Evolutionary conservation across 2,888 invertebrate species (phyloP).

Genomic region (Tachina fera): DNA sequence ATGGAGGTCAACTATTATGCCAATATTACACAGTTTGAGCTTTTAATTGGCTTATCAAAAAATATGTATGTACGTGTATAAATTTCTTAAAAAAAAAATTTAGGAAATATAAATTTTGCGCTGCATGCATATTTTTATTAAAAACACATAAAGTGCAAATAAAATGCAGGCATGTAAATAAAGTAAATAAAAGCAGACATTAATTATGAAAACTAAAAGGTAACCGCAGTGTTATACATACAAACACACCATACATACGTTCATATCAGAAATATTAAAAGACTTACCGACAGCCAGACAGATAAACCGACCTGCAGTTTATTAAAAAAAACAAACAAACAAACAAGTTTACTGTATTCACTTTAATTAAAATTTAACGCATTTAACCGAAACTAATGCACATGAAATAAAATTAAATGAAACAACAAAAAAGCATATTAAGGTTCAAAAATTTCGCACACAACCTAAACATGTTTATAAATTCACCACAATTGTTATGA

Average conservation of each 20-base stretch:
- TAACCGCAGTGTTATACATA: conserved; percentile 16
- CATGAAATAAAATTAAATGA: conserved; percentile 23
- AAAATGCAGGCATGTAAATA: not conserved
- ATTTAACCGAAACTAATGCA: conserved; percentile 56
- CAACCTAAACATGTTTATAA: conserved; percentile 19
- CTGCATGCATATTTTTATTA: too few species aligned
- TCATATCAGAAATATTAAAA: conserved; percentile 9
- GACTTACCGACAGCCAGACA: not conserved
- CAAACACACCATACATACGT: not conserved
- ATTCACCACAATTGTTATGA: conserved; percentile 65
- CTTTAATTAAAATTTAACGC: conserved; percentile 58
- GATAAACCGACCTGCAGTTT: not conserved
- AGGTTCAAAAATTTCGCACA: not conserved
- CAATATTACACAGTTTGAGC: too few species aligned
- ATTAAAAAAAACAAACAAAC: conserved; percentile 7
- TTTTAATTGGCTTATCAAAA: too few species aligned
- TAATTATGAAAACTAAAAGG: conserved; percentile 30
- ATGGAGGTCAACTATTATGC: too few species aligned
- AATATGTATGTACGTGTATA: too few species aligned
- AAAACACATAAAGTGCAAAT: too few species aligned
- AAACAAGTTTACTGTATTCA: conserved; percentile 44
- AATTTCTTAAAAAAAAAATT: too few species aligned
- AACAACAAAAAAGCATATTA: conserved; percentile 19
- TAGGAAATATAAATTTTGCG: too few species aligned
- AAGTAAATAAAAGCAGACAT: conserved; percentile 25